Percentiles rank a stretch among this genome's conserved stretches.
Evolutionary conservation across 1,140 invertebrate species (phyloP).

Genomic region (Drosophila ficusphila): DNA sequence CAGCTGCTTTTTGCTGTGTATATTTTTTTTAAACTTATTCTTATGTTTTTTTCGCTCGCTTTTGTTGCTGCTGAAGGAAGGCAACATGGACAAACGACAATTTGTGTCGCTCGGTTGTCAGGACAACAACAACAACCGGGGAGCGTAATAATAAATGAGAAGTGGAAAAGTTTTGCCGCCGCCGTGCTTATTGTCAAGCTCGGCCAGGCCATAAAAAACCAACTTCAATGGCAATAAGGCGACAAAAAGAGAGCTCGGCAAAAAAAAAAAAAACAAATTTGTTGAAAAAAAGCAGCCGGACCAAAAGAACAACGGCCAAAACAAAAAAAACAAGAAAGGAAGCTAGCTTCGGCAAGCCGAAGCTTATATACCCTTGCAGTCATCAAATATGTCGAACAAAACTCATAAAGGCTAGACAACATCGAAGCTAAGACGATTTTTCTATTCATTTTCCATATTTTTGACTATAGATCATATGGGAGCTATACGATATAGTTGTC

Average conservation of each 20-base stretch:
- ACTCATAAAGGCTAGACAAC: too few species aligned
- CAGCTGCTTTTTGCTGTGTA: conserved; percentile 29
- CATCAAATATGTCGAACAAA: too few species aligned
- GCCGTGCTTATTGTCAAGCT: conserved; percentile 80
- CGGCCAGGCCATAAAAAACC: conserved; percentile 78
- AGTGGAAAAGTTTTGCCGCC: conserved; percentile 79
- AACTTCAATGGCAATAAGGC: conserved; percentile 81
- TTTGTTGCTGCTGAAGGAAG: not conserved
- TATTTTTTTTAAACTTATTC: conserved; percentile 25
- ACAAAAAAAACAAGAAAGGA: conserved; percentile 38
- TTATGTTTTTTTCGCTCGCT: conserved; percentile 3
- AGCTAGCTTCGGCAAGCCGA: too few species aligned
- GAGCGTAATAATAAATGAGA: conserved; percentile 80
- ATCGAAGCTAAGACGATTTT: too few species aligned
- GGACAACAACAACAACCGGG: conserved; percentile 51
- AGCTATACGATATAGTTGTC: too few species aligned
- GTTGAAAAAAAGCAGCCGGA: conserved; percentile 41
- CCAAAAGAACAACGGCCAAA: conserved; percentile 61
- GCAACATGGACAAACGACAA: conserved; percentile 51
- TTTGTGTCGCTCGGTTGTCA: conserved; percentile 71
- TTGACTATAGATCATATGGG: too few species aligned
- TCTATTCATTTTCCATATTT: too few species aligned
- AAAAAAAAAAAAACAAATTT: conserved; percentile 9
- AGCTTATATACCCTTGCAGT: too few species aligned
- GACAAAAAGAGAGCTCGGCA: conserved; percentile 61